Evolutionary conservation across 2,797 vertebrate species (phyloP), one percentile per base, ranked within the genome.

Genomic region (Sandelia bainsii): DNA sequence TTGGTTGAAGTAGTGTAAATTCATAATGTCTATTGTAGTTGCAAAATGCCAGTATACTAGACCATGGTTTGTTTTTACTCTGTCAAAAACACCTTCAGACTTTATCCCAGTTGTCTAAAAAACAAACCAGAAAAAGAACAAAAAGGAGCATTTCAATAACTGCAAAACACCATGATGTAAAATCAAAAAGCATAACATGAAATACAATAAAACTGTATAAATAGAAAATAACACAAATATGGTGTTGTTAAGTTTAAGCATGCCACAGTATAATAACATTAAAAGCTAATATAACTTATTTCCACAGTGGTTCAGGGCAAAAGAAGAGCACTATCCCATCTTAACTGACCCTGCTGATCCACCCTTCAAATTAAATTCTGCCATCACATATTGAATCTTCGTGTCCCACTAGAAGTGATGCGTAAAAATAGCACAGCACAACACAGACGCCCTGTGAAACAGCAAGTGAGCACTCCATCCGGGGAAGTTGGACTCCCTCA

Each of bases 351-450:
- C 60, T 45, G 60, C 60, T 60, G 53, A 37, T 73, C 19, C 62
- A 23, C 14, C 29, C 27, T 32, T 40, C 44, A 82, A 69, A 76
- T 84, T 52, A 63, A 65, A 75, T 72, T 58, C 58, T 64, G 44
- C 8, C 34, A 39, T 63, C 45, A 69, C 48, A 54, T 75, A 76
- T 68, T 81, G 69, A 80, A 56, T 75, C 51, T 58, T 65, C 23
- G 11, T 23, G 37, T 62, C 61, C 50, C 74, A 22, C 14, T n/a
- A 59, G 40, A 80, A 53, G 50, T 45, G 46, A 29, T 4, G 6
- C 50, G 63, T 64, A 20, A 70, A 71, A 87, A 85, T 81, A 81
- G 63, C 20, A 23, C 46, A 48, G 60, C 50, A 62, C 60, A 75
- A 70, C 48, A 52, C 59, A 66, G 75, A 60, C 52, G 16, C 23